Percentiles rank a stretch among this genome's conserved stretches.
Conservation (phyloP, 1,140 invertebrate species). For the Drosophila eugracilis region DNA sequence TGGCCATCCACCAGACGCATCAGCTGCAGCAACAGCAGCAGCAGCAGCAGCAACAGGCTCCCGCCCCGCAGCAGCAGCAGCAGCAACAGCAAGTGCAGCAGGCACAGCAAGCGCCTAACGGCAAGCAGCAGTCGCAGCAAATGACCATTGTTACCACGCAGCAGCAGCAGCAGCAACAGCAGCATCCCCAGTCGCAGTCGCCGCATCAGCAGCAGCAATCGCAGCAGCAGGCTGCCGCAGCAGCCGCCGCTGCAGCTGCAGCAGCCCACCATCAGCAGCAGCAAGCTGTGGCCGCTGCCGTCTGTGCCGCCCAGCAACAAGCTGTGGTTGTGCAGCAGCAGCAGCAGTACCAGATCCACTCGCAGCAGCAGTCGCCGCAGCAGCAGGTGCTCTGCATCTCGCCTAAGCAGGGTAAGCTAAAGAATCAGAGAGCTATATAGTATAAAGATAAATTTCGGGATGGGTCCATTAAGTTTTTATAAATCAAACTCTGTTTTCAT, state of each 20-base stretch:
- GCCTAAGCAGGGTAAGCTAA: conserved; percentile 81
- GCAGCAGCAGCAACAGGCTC: conserved; percentile 60
- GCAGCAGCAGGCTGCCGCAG: conserved; percentile 70
- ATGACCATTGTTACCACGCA: conserved; percentile 73
- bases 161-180: conserved; percentile 72
- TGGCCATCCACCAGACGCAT: conserved; percentile 84
- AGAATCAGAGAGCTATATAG: not conserved
- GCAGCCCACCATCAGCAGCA: conserved; percentile 71
- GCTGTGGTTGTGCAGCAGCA: conserved; percentile 80
- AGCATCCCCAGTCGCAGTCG: conserved; percentile 68
- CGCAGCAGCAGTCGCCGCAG: conserved; percentile 83
- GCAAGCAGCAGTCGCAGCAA: conserved; percentile 77
- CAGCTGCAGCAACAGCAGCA: conserved; percentile 63
- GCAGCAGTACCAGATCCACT: conserved; percentile 83
- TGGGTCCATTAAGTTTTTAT: too few relatives aligned
- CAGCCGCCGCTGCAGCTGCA: conserved; percentile 73
- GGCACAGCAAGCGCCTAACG: conserved; percentile 56
- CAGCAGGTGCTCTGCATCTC: conserved; percentile 81
- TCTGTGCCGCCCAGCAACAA: conserved; percentile 79
- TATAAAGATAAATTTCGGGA: too few relatives aligned
- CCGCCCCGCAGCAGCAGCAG: conserved; percentile 61
- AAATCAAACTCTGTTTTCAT: too few relatives aligned
- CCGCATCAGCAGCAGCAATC: conserved; percentile 67
- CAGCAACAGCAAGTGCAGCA: conserved; percentile 64
- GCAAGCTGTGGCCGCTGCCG: conserved; percentile 73